phyloP scores from a whole-genome alignment of 2,113 vertebrate species.

The Gambusia affinis region DNA sequence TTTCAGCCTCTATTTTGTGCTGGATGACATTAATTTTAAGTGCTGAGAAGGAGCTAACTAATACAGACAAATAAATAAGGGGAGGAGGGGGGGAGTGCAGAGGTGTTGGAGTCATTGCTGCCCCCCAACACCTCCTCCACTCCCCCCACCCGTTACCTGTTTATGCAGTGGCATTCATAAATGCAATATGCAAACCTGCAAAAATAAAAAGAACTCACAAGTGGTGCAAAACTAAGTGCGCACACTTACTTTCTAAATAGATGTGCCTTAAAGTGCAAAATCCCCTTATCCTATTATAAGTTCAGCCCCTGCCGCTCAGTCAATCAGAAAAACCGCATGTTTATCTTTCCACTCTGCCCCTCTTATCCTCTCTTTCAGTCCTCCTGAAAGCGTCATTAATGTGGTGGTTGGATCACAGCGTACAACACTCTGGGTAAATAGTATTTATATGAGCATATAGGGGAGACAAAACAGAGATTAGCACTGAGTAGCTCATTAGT shows the following conservation, averaged over 20 bases:
- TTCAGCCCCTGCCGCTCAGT: slow-evolving; percentile 35
- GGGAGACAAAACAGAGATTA: slow-evolving; percentile 28
- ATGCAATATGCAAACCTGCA: slow-evolving; percentile 66
- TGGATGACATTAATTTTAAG: slow-evolving; percentile 98
- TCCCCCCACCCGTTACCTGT: slow-evolving; percentile 69
- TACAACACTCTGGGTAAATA: slow-evolving; percentile 7
- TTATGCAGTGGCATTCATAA: slow-evolving; percentile 59
- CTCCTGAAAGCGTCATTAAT: slow-evolving; percentile 22
- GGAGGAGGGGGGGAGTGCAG: slow-evolving; percentile 46
- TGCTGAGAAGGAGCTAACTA: slow-evolving; percentile 95
- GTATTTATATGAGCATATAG: slow-evolving; percentile 17
- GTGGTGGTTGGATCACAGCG: slow-evolving; percentile 8
- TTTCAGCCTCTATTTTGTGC: slow-evolving; percentile 95
- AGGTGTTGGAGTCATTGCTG: slow-evolving; percentile 57
- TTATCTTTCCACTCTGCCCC: slow-evolving; percentile 35
- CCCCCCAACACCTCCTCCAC: not conserved
- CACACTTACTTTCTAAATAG: slow-evolving; percentile 11
- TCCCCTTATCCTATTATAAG: slow-evolving; percentile 29
- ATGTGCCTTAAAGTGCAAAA: slow-evolving; percentile 37
- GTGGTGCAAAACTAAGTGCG: slow-evolving; percentile 3
- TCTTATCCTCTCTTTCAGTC: slow-evolving; percentile 29
- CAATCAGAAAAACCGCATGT: slow-evolving; percentile 32
- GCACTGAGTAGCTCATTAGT: slow-evolving; percentile 17
- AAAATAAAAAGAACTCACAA: slow-evolving; percentile 37
- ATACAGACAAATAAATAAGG: slow-evolving; percentile 88